Evolutionary conservation across 2,797 vertebrate species (phyloP).

Genomic region (Centropyge bicolor): DNA sequence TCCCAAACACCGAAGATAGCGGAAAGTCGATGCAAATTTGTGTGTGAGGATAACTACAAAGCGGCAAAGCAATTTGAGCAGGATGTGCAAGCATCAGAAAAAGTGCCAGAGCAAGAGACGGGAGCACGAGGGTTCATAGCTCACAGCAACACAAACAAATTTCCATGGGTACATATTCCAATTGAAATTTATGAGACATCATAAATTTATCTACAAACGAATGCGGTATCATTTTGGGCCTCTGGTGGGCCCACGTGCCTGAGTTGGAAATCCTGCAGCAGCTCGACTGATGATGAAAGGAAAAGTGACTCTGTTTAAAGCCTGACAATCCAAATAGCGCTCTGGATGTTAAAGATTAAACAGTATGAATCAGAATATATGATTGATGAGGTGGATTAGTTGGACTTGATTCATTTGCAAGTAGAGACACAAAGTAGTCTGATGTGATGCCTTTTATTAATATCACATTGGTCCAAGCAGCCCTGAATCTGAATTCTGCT

Average conservation of each 20-base stretch:
- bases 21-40: conserved; percentile 56
- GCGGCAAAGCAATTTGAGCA: conserved; percentile 51
- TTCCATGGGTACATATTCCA: conserved; percentile 43
- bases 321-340: conserved; percentile 15
- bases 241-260: conserved; percentile 22
- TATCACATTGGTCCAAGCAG: background rate
- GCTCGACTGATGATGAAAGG: conserved; percentile 40
- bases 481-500: conserved; percentile 10
- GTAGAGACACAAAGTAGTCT: background rate
- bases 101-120: conserved; percentile 28
- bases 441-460: background rate
- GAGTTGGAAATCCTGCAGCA: conserved; percentile 30
- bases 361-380: background rate
- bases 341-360: conserved; percentile 40
- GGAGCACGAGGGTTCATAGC: conserved; percentile 36
- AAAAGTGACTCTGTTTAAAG: conserved; percentile 3
- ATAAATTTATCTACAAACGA: conserved; percentile 48
- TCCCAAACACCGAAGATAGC: conserved; percentile 54
- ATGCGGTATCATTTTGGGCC: conserved; percentile 24
- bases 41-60: conserved; percentile 55
- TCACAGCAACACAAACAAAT: conserved; percentile 63
- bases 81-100: conserved; percentile 46
- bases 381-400: background rate
- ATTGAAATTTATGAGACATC: conserved; percentile 58
- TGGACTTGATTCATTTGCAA: background rate